Evolutionary conservation across 2,797 vertebrate genomes (phyloP), one percentile per base, ranked within the genome.

Genomic region (Heliangelus exortis): DNA sequence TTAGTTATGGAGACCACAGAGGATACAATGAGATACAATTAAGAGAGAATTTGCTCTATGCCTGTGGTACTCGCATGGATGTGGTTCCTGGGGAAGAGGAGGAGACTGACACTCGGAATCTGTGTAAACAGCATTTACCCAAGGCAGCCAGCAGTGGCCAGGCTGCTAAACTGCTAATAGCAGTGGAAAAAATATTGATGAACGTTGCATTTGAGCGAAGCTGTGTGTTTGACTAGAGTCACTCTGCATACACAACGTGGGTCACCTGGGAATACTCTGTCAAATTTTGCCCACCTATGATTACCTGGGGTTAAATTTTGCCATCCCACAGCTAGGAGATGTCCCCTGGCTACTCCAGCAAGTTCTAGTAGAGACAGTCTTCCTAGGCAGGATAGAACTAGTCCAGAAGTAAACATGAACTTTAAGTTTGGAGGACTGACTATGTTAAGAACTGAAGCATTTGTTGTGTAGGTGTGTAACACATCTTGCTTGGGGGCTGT

Each of bases 401-500:
- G 17, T 69, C 34, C 31, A 43, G 50, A 71, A 67, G 23, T 14
- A n/a, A 69, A 65, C 3, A 2, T 4, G 10, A 51, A 18, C 47
- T 43, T 84, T 3, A 33, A n/a, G 55, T 16, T 25, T 72, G 59
- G 59, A 1, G 11, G 16, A 25, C 11, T 43, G 68, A 20, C 10
- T 23, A 15, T 13, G 14, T 43, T 54, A 36, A 51, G 67, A 57
- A 59, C 13, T 0, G 2, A 47, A 31, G 10, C 10, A 8, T 51
- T 66, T 61, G 25, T 4, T 59, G 33, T 28, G 3, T 53, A 50
- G 36, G 13, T 9, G 39, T 48, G 22, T 7, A 1, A 28, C 17
- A 33, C 0, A 1, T 8, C 2, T 34, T 5, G n/a, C n/a, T 14
- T 1, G 7, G 7, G 10, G 21, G 20, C 20, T 1, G 4, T 15